Percentiles rank a stretch among this genome's conserved stretches.
These are phyloP conservation scores for Macropis europaea DNA, from an alignment of 2,888 invertebrate species.

Conservation along the genomic window DNA sequence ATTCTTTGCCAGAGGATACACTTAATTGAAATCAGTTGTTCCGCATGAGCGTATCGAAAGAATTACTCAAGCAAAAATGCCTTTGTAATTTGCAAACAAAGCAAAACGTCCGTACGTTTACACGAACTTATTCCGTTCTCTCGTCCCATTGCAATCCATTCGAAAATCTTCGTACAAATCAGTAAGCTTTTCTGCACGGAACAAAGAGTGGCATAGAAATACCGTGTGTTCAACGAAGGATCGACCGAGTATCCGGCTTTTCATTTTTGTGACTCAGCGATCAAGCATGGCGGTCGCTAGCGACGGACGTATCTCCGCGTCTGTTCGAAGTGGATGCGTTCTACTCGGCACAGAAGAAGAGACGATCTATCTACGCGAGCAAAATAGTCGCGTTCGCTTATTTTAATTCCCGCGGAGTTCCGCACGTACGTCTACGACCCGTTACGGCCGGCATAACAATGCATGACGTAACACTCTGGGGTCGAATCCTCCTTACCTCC, in stretches of 20 bases:
- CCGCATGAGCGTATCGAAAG: too few relatives aligned
- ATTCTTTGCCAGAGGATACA: too few relatives aligned
- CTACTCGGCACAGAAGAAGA: neutral
- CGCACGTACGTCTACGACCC: conserved; percentile 70
- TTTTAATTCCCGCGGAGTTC: conserved; percentile 72
- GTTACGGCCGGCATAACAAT: conserved; percentile 78
- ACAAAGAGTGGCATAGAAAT: neutral
- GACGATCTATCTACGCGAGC: conserved; percentile 23
- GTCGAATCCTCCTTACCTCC: conserved; percentile 77
- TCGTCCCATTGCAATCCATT: too few relatives aligned
- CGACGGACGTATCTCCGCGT: neutral
- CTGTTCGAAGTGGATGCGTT: too few relatives aligned
- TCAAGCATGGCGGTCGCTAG: neutral
- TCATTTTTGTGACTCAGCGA: conserved; percentile 24
- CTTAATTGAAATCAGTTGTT: too few relatives aligned
- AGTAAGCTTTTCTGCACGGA: neutral
- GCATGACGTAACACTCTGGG: conserved; percentile 75
- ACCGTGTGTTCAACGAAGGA: conserved; percentile 13
- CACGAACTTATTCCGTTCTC: too few relatives aligned
- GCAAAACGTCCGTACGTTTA: too few relatives aligned
- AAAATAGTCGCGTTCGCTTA: conserved; percentile 48
- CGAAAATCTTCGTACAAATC: neutral
- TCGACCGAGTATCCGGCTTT: conserved; percentile 18
- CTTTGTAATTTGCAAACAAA: too few relatives aligned
- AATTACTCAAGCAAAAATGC: too few relatives aligned